Base-by-base conservation (phyloP, 2,888 invertebrate genomes). In the Thera britannica region DNA sequence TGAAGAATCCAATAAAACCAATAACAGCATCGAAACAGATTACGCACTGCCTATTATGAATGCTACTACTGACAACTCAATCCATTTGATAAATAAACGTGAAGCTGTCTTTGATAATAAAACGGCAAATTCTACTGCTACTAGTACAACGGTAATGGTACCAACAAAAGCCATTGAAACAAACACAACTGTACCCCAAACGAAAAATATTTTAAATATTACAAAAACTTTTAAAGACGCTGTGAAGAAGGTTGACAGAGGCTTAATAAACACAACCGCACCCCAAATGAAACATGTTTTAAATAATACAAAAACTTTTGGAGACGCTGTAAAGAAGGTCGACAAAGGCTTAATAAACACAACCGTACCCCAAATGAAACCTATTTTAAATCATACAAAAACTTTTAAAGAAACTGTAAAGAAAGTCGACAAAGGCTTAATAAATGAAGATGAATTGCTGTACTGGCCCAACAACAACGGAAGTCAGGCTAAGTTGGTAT, bases 11-110 rank as follows among this genome's bases (percentile, higher is more conserved):
- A 75, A 74, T 62, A 84, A 79, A 76, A 77, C 73, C 38, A 88
- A 86, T 74, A 92, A 90, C 68, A 91, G 89, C 67, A 88, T 90
- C 62, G 92, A 92, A 82, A 80, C 79, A 11, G 92, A 89, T 63
- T 83, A 79, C 48, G 75, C 75, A 34, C 85, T 72, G 41, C 44
- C 65, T 4, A 71, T 68, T 9, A 65, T 68, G 4, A 87, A 83
- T 72, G 68, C 66, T 9, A 83, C 69, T 49, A 83, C 81, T 54
- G 78, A 76, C 63, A 72, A 67, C 61, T 67, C 79, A 48, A 74
- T 63, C 35, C 72, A 72, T 70, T 58, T 72, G 51, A 83, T 90
- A 34, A 76, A 75, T 67, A 91, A 86, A 79, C 85, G 90, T 35
- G 83, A 84, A 55, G 69, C 77, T 34, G 46, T 62, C 11, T 70